Percentiles rank a stretch among this genome's conserved stretches.
Conservation (phyloP, 2,797 vertebrate species). For the Acestrorhynchus altus region DNA sequence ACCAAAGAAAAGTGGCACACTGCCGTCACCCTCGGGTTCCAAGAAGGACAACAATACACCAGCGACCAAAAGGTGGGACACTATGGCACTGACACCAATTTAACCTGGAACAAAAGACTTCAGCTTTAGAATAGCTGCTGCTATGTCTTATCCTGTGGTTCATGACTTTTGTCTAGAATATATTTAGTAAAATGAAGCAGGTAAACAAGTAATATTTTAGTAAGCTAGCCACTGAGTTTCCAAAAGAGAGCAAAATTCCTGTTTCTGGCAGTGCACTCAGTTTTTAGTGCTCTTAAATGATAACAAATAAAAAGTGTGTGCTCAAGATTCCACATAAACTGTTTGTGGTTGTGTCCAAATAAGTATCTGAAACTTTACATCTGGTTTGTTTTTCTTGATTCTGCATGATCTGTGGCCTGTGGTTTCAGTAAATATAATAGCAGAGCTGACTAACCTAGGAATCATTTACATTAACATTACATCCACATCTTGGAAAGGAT, state of each 20-base stretch:
- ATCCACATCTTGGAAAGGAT: too few species aligned
- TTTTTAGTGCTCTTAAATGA: background rate
- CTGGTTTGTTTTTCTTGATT: too few species aligned
- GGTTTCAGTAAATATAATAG: too few species aligned
- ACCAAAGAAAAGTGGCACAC: conserved; percentile 93
- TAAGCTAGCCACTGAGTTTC: background rate
- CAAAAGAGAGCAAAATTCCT: background rate
- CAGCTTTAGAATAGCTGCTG: background rate
- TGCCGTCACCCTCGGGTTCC: conserved; percentile 90
- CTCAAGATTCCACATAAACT: too few species aligned
- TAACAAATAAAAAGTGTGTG: too few species aligned
- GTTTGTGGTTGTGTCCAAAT: too few species aligned
- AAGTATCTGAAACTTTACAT: too few species aligned
- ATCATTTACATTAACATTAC: too few species aligned
- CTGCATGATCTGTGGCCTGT: too few species aligned
- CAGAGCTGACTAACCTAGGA: too few species aligned
- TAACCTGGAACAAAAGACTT: background rate
- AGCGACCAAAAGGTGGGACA: conserved; percentile 86
- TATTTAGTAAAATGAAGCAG: background rate
- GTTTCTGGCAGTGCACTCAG: background rate
- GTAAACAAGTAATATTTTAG: too few species aligned
- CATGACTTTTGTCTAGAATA: background rate
- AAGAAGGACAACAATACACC: conserved; percentile 84
- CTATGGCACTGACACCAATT: background rate
- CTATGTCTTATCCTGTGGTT: background rate